Percentiles rank a stretch among this genome's conserved stretches.
These are phyloP conservation scores for Aplocera efformata DNA, from an alignment of 2,888 invertebrate genomes.

Conservation along the genomic window DNA sequence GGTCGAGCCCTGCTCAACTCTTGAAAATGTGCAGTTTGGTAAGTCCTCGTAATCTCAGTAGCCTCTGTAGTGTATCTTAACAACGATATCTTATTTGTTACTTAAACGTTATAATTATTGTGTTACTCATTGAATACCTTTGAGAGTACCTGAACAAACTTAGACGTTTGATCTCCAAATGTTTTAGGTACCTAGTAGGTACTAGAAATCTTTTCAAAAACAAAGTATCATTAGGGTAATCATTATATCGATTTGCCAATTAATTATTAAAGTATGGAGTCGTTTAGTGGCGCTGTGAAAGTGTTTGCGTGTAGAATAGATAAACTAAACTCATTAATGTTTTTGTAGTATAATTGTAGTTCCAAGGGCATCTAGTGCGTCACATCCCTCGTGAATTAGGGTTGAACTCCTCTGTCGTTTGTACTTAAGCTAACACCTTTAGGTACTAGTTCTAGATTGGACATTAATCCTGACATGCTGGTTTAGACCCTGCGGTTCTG, in stretches of 20 bases:
- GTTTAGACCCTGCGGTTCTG: no score
- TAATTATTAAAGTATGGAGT: conserved; percentile 30
- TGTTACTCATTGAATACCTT: neutral
- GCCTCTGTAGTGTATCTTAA: neutral
- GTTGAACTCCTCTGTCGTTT: conserved; percentile 13
- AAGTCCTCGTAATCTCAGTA: conserved; percentile 28
- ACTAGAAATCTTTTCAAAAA: no score
- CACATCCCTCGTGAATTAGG: conserved; percentile 23
- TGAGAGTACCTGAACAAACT: neutral
- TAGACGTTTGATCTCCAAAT: conserved; percentile 1
- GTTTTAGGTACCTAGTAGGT: neutral
- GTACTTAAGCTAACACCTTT: conserved; percentile 3
- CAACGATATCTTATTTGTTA: conserved; percentile 8
- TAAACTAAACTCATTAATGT: conserved; percentile 31
- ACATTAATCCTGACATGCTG: no score
- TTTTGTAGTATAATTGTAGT: conserved; percentile 41
- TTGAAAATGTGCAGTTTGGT: conserved; percentile 73
- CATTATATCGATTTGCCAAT: conserved; percentile 20
- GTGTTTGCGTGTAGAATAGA: conserved; percentile 38
- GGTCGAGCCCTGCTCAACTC: conserved; percentile 45
- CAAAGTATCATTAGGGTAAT: neutral
- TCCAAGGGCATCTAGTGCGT: conserved; percentile 45
- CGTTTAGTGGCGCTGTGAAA: conserved; percentile 31
- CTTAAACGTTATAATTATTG: conserved; percentile 2
- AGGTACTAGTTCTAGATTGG: conserved; percentile 1